phyloP scores from a whole-genome alignment of 1,140 invertebrate species.

The Heliconius nattereri region DNA sequence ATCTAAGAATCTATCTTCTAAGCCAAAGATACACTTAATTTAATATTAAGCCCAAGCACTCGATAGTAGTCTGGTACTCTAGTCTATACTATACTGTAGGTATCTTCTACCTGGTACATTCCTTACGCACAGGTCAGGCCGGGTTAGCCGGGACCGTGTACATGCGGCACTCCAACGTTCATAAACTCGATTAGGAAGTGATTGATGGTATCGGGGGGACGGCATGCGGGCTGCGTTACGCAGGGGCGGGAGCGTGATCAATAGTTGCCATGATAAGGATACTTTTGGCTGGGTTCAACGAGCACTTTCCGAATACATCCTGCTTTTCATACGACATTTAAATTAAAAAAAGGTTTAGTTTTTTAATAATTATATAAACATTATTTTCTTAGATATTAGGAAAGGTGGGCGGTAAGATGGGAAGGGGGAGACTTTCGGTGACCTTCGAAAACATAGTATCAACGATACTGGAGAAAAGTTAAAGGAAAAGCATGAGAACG shows the following conservation, averaged over 20 bases:
- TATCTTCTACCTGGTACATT: constrained; percentile 15
- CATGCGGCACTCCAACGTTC: constrained; percentile 45
- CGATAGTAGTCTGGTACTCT: neutral
- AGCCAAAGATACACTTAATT: neutral
- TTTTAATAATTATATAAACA: too few relatives aligned
- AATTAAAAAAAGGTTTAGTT: neutral
- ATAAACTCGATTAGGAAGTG: constrained; percentile 66
- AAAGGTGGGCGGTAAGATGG: too few relatives aligned
- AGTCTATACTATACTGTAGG: neutral
- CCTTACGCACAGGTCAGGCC: constrained; percentile 26
- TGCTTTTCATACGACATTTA: neutral
- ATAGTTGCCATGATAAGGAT: constrained; percentile 37
- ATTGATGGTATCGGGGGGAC: constrained; percentile 57
- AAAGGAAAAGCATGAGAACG: too few relatives aligned
- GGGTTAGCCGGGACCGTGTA: constrained; percentile 18
- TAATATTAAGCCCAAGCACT: neutral
- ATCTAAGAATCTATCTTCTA: too few relatives aligned
- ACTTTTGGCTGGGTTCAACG: constrained; percentile 18
- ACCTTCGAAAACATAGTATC: too few relatives aligned
- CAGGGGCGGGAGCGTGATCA: constrained; percentile 37
- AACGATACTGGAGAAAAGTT: too few relatives aligned
- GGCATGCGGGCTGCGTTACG: constrained; percentile 51
- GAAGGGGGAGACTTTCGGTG: too few relatives aligned
- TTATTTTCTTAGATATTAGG: too few relatives aligned
- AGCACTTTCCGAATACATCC: neutral